Percentiles rank a stretch among this genome's conserved stretches.
phyloP scores from a whole-genome alignment of 2,888 invertebrate species.

The Agonopterix subpropinquella region DNA sequence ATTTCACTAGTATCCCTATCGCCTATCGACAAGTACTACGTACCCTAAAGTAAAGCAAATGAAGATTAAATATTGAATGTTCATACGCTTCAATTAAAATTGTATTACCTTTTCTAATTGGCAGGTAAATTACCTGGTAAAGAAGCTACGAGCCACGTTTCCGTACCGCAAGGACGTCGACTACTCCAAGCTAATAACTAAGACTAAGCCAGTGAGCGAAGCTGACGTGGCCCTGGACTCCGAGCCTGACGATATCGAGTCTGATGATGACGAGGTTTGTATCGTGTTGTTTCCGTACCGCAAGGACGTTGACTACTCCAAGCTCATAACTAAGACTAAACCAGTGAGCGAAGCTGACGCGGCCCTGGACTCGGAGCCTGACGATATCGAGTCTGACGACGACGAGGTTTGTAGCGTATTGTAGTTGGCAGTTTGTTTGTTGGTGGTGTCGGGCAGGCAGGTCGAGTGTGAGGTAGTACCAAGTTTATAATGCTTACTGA shows the following conservation, averaged over 20 bases:
- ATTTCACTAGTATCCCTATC: too few relatives aligned
- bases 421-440: conserved; percentile 10
- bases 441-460: too few relatives aligned
- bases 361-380: conserved; percentile 59
- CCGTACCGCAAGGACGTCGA: conserved; percentile 63
- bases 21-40: too few relatives aligned
- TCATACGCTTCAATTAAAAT: too few relatives aligned
- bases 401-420: conserved; percentile 49
- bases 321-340: conserved; percentile 47
- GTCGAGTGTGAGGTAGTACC: too few relatives aligned
- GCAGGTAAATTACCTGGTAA: conserved; percentile 56
- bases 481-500: too few relatives aligned
- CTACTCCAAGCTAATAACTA: conserved; percentile 55
- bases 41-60: not conserved
- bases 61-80: too few relatives aligned
- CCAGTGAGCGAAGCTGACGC: conserved; percentile 32
- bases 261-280: conserved; percentile 65
- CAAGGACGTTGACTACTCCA: conserved; percentile 59
- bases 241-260: conserved; percentile 63
- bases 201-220: conserved; percentile 29
- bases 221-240: conserved; percentile 52
- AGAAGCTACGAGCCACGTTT: conserved; percentile 53
- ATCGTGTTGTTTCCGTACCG: conserved; percentile 50
- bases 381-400: conserved; percentile 65
- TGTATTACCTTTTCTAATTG: conserved; percentile 4